phyloP scores from a whole-genome alignment of 2,797 vertebrate genomes.

The Macroramphosus scolopax region DNA sequence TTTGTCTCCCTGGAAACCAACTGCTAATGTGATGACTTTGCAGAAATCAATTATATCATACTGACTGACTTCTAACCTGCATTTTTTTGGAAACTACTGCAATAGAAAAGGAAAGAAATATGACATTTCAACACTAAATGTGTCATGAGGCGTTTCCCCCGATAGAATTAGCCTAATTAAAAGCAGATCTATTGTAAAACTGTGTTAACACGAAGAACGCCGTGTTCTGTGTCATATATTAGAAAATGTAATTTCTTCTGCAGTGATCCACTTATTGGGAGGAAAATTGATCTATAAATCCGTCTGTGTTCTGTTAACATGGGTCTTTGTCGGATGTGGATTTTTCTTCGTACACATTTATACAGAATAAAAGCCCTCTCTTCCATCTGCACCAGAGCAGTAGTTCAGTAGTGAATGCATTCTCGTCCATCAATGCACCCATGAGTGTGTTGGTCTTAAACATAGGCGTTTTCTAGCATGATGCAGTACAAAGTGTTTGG shows the following conservation, averaged over 20 bases:
- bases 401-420: too few species aligned
- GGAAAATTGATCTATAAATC: constrained; percentile 48
- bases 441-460: too few species aligned
- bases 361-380: too few species aligned
- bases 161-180: constrained; percentile 62
- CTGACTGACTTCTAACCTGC: constrained; percentile 15
- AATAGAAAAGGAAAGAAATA: too few species aligned
- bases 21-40: constrained; percentile 48
- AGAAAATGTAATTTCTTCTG: constrained; percentile 46
- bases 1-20: constrained; percentile 40
- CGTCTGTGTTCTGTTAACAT: constrained; percentile 28
- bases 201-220: constrained; percentile 42
- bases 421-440: too few species aligned
- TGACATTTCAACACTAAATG: constrained; percentile 45
- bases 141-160: constrained; percentile 52
- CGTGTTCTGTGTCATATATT: constrained; percentile 35
- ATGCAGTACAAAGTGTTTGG: too few species aligned
- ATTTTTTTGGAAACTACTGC: too few species aligned
- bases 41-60: constrained; percentile 39
- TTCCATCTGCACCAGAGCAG: too few species aligned
- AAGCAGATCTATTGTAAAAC: constrained; percentile 50
- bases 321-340: too few species aligned
- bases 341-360: too few species aligned
- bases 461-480: too few species aligned
- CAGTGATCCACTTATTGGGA: too few species aligned